phyloP scores from a whole-genome alignment of 2,113 vertebrate species.

The Poeciliopsis retropinna region DNA sequence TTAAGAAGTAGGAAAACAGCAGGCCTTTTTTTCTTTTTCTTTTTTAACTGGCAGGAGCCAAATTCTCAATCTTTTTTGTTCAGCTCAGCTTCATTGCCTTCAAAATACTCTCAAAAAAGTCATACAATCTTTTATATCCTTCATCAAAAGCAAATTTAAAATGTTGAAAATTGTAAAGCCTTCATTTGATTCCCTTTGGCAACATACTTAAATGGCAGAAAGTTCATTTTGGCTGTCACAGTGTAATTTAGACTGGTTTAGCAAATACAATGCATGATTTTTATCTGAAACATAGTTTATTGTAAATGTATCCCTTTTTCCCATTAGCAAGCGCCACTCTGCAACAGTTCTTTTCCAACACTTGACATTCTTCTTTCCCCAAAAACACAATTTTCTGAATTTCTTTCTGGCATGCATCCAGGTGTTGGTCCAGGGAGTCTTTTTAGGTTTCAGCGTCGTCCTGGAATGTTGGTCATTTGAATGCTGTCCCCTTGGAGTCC shows the following conservation, averaged over 20 bases:
- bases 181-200: conserved; percentile 62
- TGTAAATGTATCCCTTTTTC: conserved; percentile 19
- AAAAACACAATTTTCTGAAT: conserved; percentile 3
- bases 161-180: conserved; percentile 22
- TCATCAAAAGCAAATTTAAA: conserved; percentile 18
- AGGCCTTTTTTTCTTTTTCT: background rate
- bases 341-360: conserved; percentile 31
- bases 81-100: background rate
- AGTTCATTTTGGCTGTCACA: conserved; percentile 46
- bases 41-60: background rate
- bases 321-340: conserved; percentile 20
- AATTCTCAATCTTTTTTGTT: conserved; percentile 7
- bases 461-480: conserved; percentile 76
- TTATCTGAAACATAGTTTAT: conserved; percentile 11
- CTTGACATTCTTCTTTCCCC: conserved; percentile 7
- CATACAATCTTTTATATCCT: conserved; percentile 7
- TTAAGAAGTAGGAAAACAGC: conserved; percentile 1
- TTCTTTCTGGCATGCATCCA: conserved; percentile 21
- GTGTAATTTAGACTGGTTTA: conserved; percentile 24
- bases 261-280: conserved; percentile 21
- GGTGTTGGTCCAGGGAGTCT: conserved; percentile 13
- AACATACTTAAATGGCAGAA: conserved; percentile 50
- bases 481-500: conserved; percentile 75
- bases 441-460: conserved; percentile 20
- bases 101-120: background rate